phyloP scores from a whole-genome alignment of 2,113 vertebrate species.

The Nycticryphes semicollaris region DNA sequence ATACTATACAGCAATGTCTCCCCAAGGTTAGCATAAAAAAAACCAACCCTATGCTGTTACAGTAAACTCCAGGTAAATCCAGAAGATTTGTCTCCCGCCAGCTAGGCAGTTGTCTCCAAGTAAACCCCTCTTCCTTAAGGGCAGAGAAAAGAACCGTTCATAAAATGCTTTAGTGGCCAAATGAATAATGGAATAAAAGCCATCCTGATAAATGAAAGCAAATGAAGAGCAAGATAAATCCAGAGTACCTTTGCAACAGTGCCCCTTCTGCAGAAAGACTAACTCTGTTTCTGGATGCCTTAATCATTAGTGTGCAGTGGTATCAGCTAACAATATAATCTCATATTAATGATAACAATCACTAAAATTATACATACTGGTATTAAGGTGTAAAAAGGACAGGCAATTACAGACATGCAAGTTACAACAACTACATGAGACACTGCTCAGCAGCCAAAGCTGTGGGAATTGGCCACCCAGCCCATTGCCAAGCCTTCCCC shows the following conservation, averaged over 20 bases:
- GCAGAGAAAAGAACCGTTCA: not conserved
- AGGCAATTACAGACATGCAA: not conserved
- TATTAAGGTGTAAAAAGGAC: not conserved
- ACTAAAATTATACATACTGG: no score
- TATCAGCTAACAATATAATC: not conserved
- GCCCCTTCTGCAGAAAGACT: not conserved
- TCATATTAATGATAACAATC: not conserved
- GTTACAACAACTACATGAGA: accelerated
- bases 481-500: no score
- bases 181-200: not conserved
- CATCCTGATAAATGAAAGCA: not conserved
- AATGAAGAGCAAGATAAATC: not conserved
- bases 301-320: not conserved
- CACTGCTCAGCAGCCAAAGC: not conserved
- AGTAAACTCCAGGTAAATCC: not conserved
- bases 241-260: not conserved
- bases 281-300: not conserved
- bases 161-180: not conserved
- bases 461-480: not conserved
- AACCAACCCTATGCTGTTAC: not conserved
- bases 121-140: not conserved
- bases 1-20: not conserved
- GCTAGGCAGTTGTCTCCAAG: not conserved
- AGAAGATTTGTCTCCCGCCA: not conserved
- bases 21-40: not conserved